phyloP scores from a whole-genome alignment of 2,797 vertebrate genomes.

The Tinamus major region DNA sequence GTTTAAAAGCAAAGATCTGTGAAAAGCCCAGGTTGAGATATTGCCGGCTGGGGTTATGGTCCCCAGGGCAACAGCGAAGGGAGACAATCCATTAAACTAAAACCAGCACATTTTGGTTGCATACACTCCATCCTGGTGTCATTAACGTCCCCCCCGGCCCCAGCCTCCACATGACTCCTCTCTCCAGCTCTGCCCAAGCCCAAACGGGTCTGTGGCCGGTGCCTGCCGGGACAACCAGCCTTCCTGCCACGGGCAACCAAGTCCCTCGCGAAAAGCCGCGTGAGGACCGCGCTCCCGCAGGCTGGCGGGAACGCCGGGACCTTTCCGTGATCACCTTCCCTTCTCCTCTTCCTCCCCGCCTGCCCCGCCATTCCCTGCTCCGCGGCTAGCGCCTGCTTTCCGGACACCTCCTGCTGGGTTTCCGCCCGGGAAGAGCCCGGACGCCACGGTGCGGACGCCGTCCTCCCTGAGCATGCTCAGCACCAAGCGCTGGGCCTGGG shows the following conservation, averaged over 20 bases:
- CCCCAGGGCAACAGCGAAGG: slow-evolving; percentile 67
- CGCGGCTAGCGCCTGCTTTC: background rate
- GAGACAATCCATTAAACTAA: slow-evolving; percentile 82
- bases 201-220: background rate
- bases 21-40: slow-evolving; percentile 77
- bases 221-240: background rate
- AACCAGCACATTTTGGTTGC: slow-evolving; percentile 74
- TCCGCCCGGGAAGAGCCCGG: background rate
- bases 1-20: slow-evolving; percentile 77
- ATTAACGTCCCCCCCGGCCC: background rate
- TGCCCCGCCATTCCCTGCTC: background rate
- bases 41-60: slow-evolving; percentile 75
- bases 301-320: background rate
- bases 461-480: slow-evolving; percentile 60
- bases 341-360: background rate
- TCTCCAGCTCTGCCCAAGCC: background rate
- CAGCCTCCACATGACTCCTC: slow-evolving; percentile 25
- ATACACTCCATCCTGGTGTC: slow-evolving; percentile 17
- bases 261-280: background rate
- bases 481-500: background rate
- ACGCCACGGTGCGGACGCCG: background rate
- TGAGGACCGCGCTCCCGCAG: background rate
- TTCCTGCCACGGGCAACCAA: background rate
- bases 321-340: background rate
- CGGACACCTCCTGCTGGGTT: background rate